Base-by-base conservation (phyloP, 2,113 vertebrate species). In the Sander lucioperca region DNA sequence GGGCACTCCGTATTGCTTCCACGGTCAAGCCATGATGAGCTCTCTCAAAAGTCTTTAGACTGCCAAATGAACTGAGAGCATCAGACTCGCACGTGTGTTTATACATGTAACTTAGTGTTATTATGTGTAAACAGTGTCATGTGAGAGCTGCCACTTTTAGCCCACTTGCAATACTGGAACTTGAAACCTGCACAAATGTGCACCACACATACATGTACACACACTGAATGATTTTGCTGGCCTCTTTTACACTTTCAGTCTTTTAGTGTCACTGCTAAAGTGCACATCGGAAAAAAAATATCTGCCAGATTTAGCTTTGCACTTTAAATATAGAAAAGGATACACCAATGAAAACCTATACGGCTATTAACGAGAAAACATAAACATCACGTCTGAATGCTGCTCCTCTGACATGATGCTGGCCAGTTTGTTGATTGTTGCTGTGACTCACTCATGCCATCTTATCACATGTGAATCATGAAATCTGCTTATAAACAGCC, bases 41-140 rank as follows among this genome's bases (percentile, higher is more conserved):
- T 62, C n/a, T 62, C 13, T 39, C 10, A 6, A 70, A 80, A 79
- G 70, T 45, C 70, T 78, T 77, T 16, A 15, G 36, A 45, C 69
- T 77, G 79, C 53, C 74, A 83, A 77, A 80, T 77, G 48, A 80
- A 83, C 61, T 47, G 58, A 81, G 51, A 57, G 58, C 2, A 2
- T 71, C 25, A 21, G 66, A 54, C 64, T 27, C 4, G 10, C 59
- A 66, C 15, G 39, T 78, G 82, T 89, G 91, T 90, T 91, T 91
- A 71, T 86, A 78, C 78, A 63, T 90, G 69, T 43, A 75, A 74
- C 56, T 77, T 56, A 14, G 48, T n/a, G 75, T 89, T 91, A 83
- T 88, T 83, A 91, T 87, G 87, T 91, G 89, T 93, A 91, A 90
- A 91, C 78, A 87, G 82, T 84, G 89, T 91, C 84, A 92, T 87